Conservation (phyloP, 2,888 invertebrate species). For the Netelia fuscicornis region DNA sequence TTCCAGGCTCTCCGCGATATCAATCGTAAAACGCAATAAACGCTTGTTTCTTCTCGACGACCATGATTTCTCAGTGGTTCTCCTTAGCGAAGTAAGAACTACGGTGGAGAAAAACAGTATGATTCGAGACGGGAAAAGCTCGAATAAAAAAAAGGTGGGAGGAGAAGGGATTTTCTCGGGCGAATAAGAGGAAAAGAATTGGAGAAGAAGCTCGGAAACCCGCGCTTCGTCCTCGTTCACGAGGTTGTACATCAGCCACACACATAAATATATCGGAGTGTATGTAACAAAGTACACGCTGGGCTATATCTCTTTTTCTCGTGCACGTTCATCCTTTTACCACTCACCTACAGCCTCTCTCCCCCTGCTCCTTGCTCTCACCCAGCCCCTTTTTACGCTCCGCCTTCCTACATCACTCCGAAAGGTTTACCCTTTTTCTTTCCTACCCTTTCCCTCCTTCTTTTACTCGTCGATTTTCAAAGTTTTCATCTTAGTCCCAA, state of each 20-base stretch:
- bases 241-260: conserved; percentile 23
- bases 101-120: not conserved
- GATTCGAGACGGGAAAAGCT: not conserved
- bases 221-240: conserved; percentile 33
- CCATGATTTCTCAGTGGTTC: not conserved
- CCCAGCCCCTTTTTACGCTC: conserved; percentile 41
- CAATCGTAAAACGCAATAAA: conserved; percentile 21
- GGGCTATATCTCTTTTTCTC: conserved; percentile 10
- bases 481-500: conserved; percentile 22
- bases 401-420: conserved; percentile 35
- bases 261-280: conserved; percentile 4
- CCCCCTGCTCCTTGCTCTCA: conserved; percentile 33
- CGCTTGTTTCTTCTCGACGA: not conserved
- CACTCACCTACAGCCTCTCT: conserved; percentile 46
- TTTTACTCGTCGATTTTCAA: conserved; percentile 47
- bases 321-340: not conserved
- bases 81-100: not conserved
- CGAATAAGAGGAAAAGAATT: conserved; percentile 31
- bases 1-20: not conserved
- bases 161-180: conserved; percentile 5
- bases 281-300: conserved; percentile 6
- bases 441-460: not conserved
- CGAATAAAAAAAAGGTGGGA: not conserved
- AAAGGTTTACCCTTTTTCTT: conserved; percentile 16
- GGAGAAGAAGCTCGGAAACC: conserved; percentile 54